A percentile compares a stretch with the other conserved stretches of the same genome.
phyloP scores from a whole-genome alignment of 1,140 invertebrate species.

The Drosophila guanche region DNA sequence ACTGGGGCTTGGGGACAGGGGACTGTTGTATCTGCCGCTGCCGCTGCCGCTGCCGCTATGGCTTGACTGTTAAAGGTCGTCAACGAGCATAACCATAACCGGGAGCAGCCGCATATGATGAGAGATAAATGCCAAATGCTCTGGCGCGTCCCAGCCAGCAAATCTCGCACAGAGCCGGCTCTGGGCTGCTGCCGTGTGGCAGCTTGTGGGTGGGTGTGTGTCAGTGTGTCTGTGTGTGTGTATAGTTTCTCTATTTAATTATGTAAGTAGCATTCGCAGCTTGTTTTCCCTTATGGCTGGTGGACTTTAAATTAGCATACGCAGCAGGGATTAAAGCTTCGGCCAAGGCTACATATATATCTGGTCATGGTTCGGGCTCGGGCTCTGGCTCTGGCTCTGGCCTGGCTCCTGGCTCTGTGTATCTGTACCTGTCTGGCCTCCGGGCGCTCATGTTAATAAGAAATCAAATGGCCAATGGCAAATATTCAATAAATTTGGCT shows the following conservation, averaged over 20 bases:
- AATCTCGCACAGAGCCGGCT: constrained; percentile 13
- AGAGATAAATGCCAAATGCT: constrained; percentile 33
- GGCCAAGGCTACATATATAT: constrained; percentile 2
- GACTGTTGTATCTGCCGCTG: too few relatives aligned
- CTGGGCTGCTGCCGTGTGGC: neutral
- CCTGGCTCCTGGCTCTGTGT: neutral
- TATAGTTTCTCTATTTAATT: constrained; percentile 54
- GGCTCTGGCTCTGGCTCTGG: constrained; percentile 1
- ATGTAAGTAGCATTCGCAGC: constrained; percentile 44
- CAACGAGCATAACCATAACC: too few relatives aligned
- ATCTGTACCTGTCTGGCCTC: neutral
- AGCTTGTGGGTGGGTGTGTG: neutral
- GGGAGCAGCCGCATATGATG: neutral
- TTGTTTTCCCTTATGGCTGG: constrained; percentile 11
- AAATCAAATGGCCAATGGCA: constrained; percentile 82
- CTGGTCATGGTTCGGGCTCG: neutral
- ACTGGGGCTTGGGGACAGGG: neutral
- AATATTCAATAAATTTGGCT: constrained; percentile 79
- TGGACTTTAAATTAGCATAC: constrained; percentile 59
- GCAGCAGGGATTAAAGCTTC: constrained; percentile 28
- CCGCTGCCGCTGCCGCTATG: too few relatives aligned
- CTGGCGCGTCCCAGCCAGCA: constrained; percentile 9
- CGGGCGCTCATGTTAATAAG: constrained; percentile 64
- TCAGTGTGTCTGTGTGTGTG: neutral
- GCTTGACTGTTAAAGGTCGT: constrained; percentile 18